Base-by-base conservation (phyloP, 2,113 vertebrate genomes). In the Gyps fulvus region DNA sequence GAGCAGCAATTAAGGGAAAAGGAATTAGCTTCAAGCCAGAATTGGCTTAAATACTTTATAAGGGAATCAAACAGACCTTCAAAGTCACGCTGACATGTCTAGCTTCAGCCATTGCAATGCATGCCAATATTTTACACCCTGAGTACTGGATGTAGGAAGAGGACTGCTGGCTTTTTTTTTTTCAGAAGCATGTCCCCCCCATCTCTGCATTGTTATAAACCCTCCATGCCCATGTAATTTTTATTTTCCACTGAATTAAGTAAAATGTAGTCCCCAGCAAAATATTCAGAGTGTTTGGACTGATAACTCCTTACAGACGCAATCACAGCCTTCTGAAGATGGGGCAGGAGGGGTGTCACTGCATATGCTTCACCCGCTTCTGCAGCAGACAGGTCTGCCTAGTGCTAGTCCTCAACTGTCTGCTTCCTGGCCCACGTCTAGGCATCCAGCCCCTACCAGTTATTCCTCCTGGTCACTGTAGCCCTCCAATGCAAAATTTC, bases 1-100 rank as follows among this genome's bases (percentile, higher is more conserved):
- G 42, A 80, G 29, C 8, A 73, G 34, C 76, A 90, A 95, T 91
- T 95, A 97, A 97, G 61, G 63, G 61, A 71, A 83, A 79, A 89
- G 13, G 36, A 93, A 96, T 95, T 72, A 62, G n/a, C 89, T 96
- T 97, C 90, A 94, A 95, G 92, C 17, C 40, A 87, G 52, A 95
- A 69, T 38, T 50, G 70, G 83, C 67, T 96, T 97, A 71, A 95
- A 94, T 95, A 77, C 89, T 90, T 93, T 89, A 52, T 91, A 86
- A 89, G 57, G 58, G n/a, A 92, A 89, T 87, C 47, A 91, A 88
- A 94, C 77, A 54, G 36, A 61, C 32, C 66, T 95, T 97, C 69
- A 42, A 88, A 95, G 81, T 77, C 47, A 93, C 3, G 8, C 59
- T 93, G 74, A 89, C 57, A 42, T 62, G 43, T 38, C 78, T 91